Evolutionary conservation across 2,113 vertebrate species (phyloP).

Genomic region (Pheucticus melanocephalus): DNA sequence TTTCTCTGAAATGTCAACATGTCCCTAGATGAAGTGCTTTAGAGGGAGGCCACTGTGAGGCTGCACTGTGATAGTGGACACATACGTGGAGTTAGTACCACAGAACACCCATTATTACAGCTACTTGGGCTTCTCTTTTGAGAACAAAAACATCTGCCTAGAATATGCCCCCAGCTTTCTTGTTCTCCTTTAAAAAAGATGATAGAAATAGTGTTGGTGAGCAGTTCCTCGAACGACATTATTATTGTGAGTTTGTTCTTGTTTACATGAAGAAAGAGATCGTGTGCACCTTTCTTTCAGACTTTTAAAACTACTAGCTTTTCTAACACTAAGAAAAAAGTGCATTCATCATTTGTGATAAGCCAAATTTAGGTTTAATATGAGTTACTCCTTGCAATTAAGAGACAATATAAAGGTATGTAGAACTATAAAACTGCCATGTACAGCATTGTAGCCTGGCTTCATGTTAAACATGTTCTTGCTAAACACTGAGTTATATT

Average conservation of each 20-base stretch:
- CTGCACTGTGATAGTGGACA: not conserved
- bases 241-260: not conserved
- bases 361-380: conserved; percentile 32
- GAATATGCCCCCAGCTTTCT: not conserved
- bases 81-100: not conserved
- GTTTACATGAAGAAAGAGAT: not conserved
- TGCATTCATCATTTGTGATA: not conserved
- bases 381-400: conserved; percentile 22
- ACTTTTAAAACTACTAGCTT: conserved; percentile 51
- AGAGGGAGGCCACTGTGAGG: not conserved
- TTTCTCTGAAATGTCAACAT: not conserved
- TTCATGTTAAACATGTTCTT: not conserved
- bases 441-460: not conserved
- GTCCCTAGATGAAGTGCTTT: not conserved
- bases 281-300: conserved; percentile 1
- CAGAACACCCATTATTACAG: not conserved
- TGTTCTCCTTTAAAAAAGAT: not conserved
- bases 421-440: not conserved
- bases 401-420: conserved; percentile 45
- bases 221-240: not conserved
- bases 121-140: not conserved
- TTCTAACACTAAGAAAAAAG: conserved; percentile 24
- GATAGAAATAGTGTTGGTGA: not conserved
- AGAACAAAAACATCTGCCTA: not conserved
- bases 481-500: not conserved